A percentile compares a stretch with the other conserved stretches of the same genome.
These are phyloP conservation scores for Oncopodura yosiiana DNA, from an alignment of 1,140 invertebrate species.

Conservation along the genomic window DNA sequence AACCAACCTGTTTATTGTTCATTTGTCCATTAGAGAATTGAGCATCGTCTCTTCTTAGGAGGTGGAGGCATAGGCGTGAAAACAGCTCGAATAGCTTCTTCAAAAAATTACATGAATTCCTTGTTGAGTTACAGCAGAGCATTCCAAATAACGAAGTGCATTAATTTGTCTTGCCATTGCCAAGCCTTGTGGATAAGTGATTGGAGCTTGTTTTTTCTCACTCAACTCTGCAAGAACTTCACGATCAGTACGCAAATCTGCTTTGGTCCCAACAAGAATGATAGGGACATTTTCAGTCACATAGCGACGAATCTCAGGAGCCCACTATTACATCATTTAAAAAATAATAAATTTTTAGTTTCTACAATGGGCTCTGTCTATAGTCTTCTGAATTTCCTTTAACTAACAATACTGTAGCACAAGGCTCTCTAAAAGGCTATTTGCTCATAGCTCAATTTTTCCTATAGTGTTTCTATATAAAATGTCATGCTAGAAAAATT, in stretches of 20 bases:
- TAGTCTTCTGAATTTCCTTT: too few species aligned
- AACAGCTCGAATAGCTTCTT: background rate
- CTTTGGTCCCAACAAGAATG: background rate
- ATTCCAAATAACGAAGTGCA: background rate
- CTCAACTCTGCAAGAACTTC: background rate
- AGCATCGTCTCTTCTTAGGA: background rate
- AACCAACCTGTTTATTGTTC: too few species aligned
- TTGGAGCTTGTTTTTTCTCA: background rate
- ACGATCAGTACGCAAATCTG: slow-evolving; percentile 2
- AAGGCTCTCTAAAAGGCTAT: too few species aligned
- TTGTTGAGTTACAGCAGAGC: background rate
- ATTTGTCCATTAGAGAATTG: too few species aligned
- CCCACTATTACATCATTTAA: background rate
- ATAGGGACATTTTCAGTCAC: background rate
- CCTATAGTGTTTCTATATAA: too few species aligned
- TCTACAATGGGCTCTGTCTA: too few species aligned
- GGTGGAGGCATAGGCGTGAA: background rate
- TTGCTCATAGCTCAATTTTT: too few species aligned
- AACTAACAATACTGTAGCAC: too few species aligned
- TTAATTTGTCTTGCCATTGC: background rate
- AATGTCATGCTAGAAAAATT: too few species aligned
- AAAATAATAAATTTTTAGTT: too few species aligned
- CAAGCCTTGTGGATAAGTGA: background rate
- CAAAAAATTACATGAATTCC: background rate
- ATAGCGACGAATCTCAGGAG: background rate